Base-by-base conservation (phyloP, 2,113 vertebrate genomes). In the Stigmatopora nigra region DNA sequence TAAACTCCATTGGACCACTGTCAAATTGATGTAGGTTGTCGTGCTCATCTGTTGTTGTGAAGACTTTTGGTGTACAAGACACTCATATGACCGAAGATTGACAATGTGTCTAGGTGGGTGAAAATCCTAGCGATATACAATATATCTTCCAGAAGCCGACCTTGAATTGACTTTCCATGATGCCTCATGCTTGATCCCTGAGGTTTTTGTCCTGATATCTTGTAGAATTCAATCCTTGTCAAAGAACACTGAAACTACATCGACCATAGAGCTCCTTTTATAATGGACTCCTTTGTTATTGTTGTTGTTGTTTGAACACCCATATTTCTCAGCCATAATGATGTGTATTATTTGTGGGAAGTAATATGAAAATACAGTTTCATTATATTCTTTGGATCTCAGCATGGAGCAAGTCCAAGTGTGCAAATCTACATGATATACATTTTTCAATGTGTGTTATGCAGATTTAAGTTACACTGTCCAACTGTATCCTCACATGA, bases 111-210 rank as follows among this genome's bases (percentile, higher is more conserved):
- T 75, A 67, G 59, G 16, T 14, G 41, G 44, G 63, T 57, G 61
- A 76, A 31, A 69, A 70, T 80, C 70, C 62, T 72, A 77, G 75
- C 75, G 66, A 68, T 71, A 76, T 71, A 64, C 75, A 66, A 67
- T 71, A 76, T 71, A 64, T 75, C 68, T 63, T 75, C 73, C 75
- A 47, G 64, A 71, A 65, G 51, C 73, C 76, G 86, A 88, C 87
- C 88, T 90, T 87, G 81, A 86, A 80, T 81, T 83, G 82, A 87
- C 84, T 82, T 86, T 65, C 79, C 80, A 88, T 86, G 81, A 80
- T 80, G 82, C 83, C 80, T 88, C 87, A 86, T 61, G 46, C 65
- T 63, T 88, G 82, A 88, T 88, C 88, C 77, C 69, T 48, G 38
- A 78, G 82, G 78, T 89, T 88, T 86, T 66, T 72, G 19, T 64